A percentile compares a stretch with the other conserved stretches of the same genome.
Conservation (phyloP, 1,140 invertebrate genomes). For the Nasonia giraulti region DNA sequence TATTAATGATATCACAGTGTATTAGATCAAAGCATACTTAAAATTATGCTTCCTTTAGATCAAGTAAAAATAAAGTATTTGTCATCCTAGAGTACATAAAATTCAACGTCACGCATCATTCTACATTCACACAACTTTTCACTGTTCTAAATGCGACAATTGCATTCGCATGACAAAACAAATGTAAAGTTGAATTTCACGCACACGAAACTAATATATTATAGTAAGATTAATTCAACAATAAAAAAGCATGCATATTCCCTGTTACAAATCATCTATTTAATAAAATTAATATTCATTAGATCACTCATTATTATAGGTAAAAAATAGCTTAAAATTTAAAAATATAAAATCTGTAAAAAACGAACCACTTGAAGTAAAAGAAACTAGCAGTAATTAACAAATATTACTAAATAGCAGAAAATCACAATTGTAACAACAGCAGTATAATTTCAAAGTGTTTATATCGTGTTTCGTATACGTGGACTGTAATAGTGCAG, state of each 20-base stretch:
- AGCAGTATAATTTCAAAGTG: conserved; percentile 31
- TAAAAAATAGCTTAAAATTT: neutral
- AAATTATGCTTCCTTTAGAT: no score
- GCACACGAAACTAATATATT: neutral
- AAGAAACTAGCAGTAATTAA: conserved; percentile 36
- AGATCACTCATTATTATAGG: neutral
- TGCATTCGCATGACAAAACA: neutral
- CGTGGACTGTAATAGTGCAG: conserved; percentile 9
- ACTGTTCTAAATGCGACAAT: no score
- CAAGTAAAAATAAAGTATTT: no score
- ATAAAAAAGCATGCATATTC: conserved; percentile 12
- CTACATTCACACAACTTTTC: no score
- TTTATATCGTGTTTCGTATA: conserved; percentile 17
- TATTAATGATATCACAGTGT: neutral
- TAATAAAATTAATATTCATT: neutral
- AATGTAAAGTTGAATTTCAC: neutral
- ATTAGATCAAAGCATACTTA: neutral
- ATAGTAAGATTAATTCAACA: neutral
- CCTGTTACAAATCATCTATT: neutral
- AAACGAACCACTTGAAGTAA: conserved; percentile 38
- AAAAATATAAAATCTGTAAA: conserved; percentile 7
- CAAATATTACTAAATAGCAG: neutral
- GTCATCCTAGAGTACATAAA: no score
- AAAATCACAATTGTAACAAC: conserved; percentile 13
- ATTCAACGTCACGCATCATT: neutral